A percentile compares a stretch with the other conserved stretches of the same genome.
phyloP scores from a whole-genome alignment of 2,888 invertebrate species.

The Cerceris rybyensis region DNA sequence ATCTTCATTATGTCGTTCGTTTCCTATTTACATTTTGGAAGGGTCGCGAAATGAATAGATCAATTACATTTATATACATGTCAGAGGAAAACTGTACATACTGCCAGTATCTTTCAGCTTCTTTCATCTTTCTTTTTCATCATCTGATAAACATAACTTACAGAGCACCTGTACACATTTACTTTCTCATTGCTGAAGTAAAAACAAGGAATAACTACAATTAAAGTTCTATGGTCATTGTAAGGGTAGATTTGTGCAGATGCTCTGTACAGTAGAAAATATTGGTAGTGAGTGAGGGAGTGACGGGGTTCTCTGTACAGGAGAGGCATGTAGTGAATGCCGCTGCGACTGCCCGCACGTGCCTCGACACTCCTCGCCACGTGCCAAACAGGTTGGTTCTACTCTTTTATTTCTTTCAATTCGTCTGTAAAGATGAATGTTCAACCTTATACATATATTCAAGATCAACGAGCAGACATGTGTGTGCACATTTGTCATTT shows the following conservation, averaged over 20 bases:
- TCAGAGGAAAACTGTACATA: slow-evolving; percentile 38
- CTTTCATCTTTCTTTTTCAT: slow-evolving; percentile 53
- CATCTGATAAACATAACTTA: slow-evolving; percentile 19
- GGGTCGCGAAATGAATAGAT: slow-evolving; percentile 19
- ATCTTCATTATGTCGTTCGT: slow-evolving; percentile 13
- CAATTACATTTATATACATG: slow-evolving; percentile 14
- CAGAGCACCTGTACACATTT: slow-evolving; percentile 50
- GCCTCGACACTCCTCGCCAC: slow-evolving; percentile 81
- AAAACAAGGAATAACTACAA: background rate
- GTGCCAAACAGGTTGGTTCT: slow-evolving; percentile 79
- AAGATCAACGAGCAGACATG: slow-evolving; percentile 17
- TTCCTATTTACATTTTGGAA: slow-evolving; percentile 21
- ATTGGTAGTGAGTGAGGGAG: slow-evolving; percentile 79
- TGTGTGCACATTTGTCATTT: slow-evolving; percentile 33
- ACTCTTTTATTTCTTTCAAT: slow-evolving; percentile 54
- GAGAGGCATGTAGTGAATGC: slow-evolving; percentile 80
- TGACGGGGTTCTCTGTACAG: slow-evolving; percentile 81
- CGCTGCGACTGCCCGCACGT: slow-evolving; percentile 78
- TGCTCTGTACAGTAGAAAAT: slow-evolving; percentile 58
- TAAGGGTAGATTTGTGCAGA: slow-evolving; percentile 40
- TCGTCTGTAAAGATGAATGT: slow-evolving; percentile 18
- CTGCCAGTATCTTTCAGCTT: slow-evolving; percentile 59
- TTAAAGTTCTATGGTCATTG: background rate
- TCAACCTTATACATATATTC: slow-evolving; percentile 6
- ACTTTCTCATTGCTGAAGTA: background rate